These are phyloP conservation scores for Paracanthobrama guichenoti DNA, from an alignment of 2,113 vertebrate genomes.

Conservation along the genomic window DNA sequence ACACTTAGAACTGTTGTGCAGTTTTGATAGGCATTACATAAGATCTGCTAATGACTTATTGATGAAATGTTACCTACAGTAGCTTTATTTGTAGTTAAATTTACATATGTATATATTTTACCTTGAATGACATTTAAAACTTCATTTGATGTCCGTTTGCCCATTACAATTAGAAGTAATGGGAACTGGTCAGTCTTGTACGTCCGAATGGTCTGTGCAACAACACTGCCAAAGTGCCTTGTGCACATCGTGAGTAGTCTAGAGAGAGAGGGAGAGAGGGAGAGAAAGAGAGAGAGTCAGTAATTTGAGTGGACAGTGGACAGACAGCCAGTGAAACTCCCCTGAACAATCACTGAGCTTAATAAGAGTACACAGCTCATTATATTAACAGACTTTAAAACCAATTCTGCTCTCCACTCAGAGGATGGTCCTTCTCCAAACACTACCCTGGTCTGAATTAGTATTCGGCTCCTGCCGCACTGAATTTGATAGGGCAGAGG, in stretches of 20 bases:
- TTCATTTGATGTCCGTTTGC: slow-evolving; percentile 98
- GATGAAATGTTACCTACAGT: no score
- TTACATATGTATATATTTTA: slow-evolving; percentile 62
- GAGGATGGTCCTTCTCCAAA: slow-evolving; percentile 71
- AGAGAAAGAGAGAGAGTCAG: slow-evolving; percentile 27
- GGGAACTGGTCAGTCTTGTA: slow-evolving; percentile 99
- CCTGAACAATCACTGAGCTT: slow-evolving; percentile 46
- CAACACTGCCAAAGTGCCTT: slow-evolving; percentile 95
- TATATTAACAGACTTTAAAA: slow-evolving; percentile 74
- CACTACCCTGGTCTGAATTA: slow-evolving; percentile 81
- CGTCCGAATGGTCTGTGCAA: slow-evolving; percentile 94
- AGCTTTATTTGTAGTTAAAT: not conserved
- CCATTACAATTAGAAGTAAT: slow-evolving; percentile 97
- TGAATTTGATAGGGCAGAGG: slow-evolving; percentile 98
- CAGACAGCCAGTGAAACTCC: slow-evolving; percentile 38
- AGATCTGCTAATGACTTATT: not conserved
- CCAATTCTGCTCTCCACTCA: slow-evolving; percentile 70
- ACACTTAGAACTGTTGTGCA: not conserved
- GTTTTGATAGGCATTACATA: not conserved
- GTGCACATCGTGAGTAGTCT: slow-evolving; percentile 98
- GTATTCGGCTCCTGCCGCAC: slow-evolving; percentile 94
- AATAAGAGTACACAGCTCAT: slow-evolving; percentile 65
- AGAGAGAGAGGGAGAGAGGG: slow-evolving; percentile 20
- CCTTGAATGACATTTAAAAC: slow-evolving; percentile 99
- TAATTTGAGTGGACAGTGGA: slow-evolving; percentile 47